Evolutionary conservation across 2,113 vertebrate genomes (phyloP), one percentile per base, ranked within the genome.

Genomic region (Gadus chalcogrammus): DNA sequence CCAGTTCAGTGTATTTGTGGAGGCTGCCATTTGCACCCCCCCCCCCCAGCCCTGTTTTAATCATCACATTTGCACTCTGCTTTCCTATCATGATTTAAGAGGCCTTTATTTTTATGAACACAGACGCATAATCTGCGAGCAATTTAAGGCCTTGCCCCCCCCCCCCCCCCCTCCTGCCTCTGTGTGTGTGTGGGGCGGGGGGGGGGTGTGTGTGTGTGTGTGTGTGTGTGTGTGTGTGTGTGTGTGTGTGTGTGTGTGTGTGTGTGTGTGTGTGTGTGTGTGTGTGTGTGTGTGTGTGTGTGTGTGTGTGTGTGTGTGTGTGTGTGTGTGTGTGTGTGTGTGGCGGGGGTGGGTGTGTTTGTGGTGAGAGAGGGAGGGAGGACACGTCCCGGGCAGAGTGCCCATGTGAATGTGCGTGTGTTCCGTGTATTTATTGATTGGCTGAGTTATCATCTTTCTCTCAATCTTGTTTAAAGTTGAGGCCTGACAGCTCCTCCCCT

Each of bases 21-120:
- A 56, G 70, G 72, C 75, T 76, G 77, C 77, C 61, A 69, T 83
- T 84, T 74, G 76, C 74, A 61, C 80, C 82, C 67, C 9, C 52
- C 75, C 59, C 79, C 77, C 61, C 69, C 31, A 7, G 31, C 31
- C 31, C 31, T 73, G 76, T 79, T 89, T 88, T 80, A 87, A 88
- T 87, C 80, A 71, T 88, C 82, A 78, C 89, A 81, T 87, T 83
- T 88, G 79, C 84, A 81, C 84, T 90, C 80, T 72, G 73, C 83
- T 85, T 87, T 86, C 81, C 80, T 84, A 78, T 82, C 78, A 69
- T 89, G 86, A 86, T 92, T 91, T 88, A 92, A 80, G 83, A 86
- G 88, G 78, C 83, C 86, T 88, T 87, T 90, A 90, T 92, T 87
- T 91, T 88, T 85, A 71, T 65, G 70, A 67, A 78, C 78, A 67